Base-by-base conservation (phyloP, 2,113 vertebrate genomes). In the Benitochromis conjunctus region DNA sequence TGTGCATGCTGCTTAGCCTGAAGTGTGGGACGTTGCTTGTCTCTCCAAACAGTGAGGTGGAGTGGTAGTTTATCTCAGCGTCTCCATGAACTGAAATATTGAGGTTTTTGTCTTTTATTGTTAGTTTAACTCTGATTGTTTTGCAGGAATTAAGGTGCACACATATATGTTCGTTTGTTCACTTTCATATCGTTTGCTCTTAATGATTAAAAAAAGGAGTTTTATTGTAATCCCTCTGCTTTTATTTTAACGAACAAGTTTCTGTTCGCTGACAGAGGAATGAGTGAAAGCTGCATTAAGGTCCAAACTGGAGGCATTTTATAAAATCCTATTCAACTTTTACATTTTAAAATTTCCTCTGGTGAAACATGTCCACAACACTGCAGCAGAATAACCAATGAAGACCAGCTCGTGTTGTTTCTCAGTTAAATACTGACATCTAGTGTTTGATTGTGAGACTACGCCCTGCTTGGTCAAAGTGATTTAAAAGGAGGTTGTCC, bases 1-100 rank as follows among this genome's bases (percentile, higher is more conserved):
- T 83, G 90, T 93, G 93, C 94, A 95, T 94, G 93, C 88, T 94
- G 93, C 88, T 53, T 74, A 81, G 51, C 48, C 56, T 54, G 69
- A 88, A 56, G 76, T 88, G 89, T 88, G 66, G 54, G 89, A 55
- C 85, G 31, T 66, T 88, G 89, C 88, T 90, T 90, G 89, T 91
- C 89, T 89, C 87, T 93, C 89, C 85, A 85, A 91, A 89, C 88
- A 71, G 64, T 24, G 71, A 86, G 89, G 83, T 93, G 89, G 89
- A 93, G 92, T 90, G 94, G 86, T 88, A 94, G 92, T 76, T 76
- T 53, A 46, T 53, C 46, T 34, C 71, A 53, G 71, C 18, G 4
- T 66, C 79, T 86, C 76, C 57, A 60, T 54, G 14, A 80, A 74
- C 10, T 77, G 19, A 66, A 84, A 74, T 51, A 66, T 6, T 81